A percentile compares a stretch with the other conserved stretches of the same genome.
Evolutionary conservation across 2,113 vertebrate genomes (phyloP).

Genomic region (Sminthopsis crassicaudata): DNA sequence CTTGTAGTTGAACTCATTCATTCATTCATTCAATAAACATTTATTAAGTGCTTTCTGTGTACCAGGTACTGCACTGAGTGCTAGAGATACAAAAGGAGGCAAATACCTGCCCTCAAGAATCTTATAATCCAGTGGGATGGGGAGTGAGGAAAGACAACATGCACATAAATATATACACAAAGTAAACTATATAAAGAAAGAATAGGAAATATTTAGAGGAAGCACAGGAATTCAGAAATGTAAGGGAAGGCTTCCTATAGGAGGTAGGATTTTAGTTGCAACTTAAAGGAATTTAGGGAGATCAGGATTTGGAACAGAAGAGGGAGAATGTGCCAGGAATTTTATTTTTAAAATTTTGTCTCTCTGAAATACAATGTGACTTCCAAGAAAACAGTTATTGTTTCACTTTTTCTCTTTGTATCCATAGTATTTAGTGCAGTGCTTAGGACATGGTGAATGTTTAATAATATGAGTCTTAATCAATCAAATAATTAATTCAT

Average conservation of each 20-base stretch:
- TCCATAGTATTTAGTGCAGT: not conserved
- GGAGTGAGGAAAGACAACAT: not conserved
- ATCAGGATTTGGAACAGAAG: not conserved
- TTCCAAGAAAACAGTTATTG: not conserved
- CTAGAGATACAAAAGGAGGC: not conserved
- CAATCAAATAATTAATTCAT: not conserved
- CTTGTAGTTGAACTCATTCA: not conserved
- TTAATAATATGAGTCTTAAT: not conserved
- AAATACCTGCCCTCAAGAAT: not conserved
- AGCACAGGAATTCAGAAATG: not conserved
- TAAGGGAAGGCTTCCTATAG: not conserved
- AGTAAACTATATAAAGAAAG: not conserved
- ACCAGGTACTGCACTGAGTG: not conserved
- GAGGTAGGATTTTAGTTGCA: not conserved
- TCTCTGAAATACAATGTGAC: not conserved
- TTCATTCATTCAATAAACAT: not conserved
- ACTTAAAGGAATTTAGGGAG: not conserved
- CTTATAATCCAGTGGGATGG: not conserved
- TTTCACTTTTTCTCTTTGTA: not conserved
- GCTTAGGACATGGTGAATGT: not conserved
- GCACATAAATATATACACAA: not conserved
- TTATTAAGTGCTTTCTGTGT: not conserved
- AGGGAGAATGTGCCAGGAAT: not conserved
- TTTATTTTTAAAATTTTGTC: not conserved
- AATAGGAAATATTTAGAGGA: not conserved